Evolutionary conservation across 2,113 vertebrate genomes (phyloP), one percentile per base, ranked within the genome.

Genomic region (Aegotheles bennettii): DNA sequence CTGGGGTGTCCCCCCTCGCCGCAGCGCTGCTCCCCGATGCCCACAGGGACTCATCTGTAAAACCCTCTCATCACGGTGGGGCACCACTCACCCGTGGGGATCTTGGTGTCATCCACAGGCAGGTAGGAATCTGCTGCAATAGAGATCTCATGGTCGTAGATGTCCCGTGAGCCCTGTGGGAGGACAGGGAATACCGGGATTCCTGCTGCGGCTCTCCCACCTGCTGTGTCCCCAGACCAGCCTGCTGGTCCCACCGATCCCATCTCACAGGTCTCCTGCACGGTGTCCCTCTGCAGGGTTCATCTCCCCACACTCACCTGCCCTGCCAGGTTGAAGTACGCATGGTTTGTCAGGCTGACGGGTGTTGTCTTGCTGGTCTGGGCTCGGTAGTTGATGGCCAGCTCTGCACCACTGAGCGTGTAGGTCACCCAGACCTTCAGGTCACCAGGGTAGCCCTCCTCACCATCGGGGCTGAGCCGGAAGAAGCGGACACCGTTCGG

Each of bases 321-420:
- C 92, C 99, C 99, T 33, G 98, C 98, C 33, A 99, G 97, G 96
- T 99, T 99, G 96, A 99, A 99, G 90, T 99, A 99, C 0, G 99
- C 96, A 10, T 99, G 99, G 96, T 99, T 99, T 81, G 99, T 99
- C 90, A 99, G 97, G 96, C 95, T 99, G 93, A 99, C 87, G 3
- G 99, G 99, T 1, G 99, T 99, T 0, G 98, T 98, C 96, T 97
- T 98, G 89, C 93, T 99, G 76, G 98, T 97, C 70, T 97, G 96
- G 7, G 99, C 99, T 81, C 79, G 95, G 73, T 99, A 99, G 75
- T 98, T 98, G 95, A 99, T 96, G 38, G 94, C 90, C 11, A 99
- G 97, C 53, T 98, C 98, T 69, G 97, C 93, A 2, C 97, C 98
- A 29, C 97, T 95, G 31, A 99, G 96, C 0, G 94, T 99, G 96